A percentile compares a stretch with the other conserved stretches of the same genome.
Conservation (phyloP, 1,140 invertebrate genomes). For the Physella acuta region DNA sequence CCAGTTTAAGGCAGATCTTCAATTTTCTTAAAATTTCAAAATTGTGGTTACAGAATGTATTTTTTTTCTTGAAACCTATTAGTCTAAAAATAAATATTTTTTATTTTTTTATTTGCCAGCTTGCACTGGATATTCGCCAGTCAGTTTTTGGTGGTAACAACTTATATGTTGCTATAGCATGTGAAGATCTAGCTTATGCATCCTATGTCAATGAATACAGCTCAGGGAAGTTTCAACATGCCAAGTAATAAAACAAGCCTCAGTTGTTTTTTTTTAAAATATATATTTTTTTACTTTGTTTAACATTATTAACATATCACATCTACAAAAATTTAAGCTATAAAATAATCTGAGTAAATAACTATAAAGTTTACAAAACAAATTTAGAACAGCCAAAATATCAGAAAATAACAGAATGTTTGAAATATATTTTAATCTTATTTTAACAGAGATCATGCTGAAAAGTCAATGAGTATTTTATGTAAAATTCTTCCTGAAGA, state of each 20-base stretch:
- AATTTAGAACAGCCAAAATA: too few relatives aligned
- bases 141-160: slow-evolving; percentile 80
- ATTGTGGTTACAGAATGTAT: too few relatives aligned
- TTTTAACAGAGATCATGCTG: slow-evolving; percentile 70
- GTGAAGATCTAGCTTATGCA: slow-evolving; percentile 89
- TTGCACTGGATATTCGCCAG: slow-evolving; percentile 74
- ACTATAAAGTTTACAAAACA: too few relatives aligned
- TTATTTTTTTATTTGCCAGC: slow-evolving; percentile 60
- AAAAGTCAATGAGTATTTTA: slow-evolving; percentile 81
- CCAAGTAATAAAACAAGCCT: slow-evolving; percentile 64
- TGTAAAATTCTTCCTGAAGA: slow-evolving; percentile 75
- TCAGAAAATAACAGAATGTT: too few relatives aligned
- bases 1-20: too few relatives aligned
- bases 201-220: slow-evolving; percentile 89
- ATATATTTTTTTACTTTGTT: not conserved
- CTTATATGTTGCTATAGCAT: slow-evolving; percentile 80
- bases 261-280: slow-evolving; percentile 3
- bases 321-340: too few relatives aligned
- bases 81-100: not conserved
- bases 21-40: too few relatives aligned
- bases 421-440: too few relatives aligned
- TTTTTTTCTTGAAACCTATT: too few relatives aligned
- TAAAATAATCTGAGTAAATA: too few relatives aligned
- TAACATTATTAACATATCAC: too few relatives aligned
- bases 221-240: slow-evolving; percentile 78